phyloP scores from a whole-genome alignment of 2,888 invertebrate genomes.

The Machimus atricapillus region DNA sequence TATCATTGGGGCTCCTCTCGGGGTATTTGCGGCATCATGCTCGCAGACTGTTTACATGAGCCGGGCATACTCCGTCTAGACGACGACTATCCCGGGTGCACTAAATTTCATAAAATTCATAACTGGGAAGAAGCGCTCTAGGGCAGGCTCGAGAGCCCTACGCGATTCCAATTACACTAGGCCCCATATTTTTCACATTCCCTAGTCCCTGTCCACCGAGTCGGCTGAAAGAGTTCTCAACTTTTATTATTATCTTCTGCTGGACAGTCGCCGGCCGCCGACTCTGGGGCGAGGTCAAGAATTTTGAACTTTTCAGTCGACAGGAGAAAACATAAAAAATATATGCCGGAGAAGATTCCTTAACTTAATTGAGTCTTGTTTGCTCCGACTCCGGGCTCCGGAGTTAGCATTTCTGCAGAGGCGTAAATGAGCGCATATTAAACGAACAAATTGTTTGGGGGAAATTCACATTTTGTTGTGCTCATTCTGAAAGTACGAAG shows the following conservation, averaged over 20 bases:
- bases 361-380: conserved; percentile 17
- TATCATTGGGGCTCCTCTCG: neutral
- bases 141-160: neutral
- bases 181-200: neutral
- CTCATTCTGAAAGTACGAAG: neutral
- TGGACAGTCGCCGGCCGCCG: neutral
- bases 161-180: neutral
- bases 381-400: neutral
- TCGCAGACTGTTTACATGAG: neutral
- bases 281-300: conserved; percentile 19
- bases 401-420: neutral
- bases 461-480: neutral
- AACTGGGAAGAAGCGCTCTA: neutral
- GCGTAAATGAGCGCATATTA: neutral
- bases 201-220: neutral
- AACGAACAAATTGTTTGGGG: neutral
- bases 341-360: neutral
- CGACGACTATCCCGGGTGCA: neutral
- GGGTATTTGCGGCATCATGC: neutral
- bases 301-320: neutral
- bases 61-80: conserved; percentile 9
- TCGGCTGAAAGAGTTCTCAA: neutral
- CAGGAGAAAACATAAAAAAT: neutral
- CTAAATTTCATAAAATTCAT: conserved; percentile 19
- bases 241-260: neutral